phyloP scores from a whole-genome alignment of 2,113 vertebrate species.

The Chlamydotis undulata region DNA sequence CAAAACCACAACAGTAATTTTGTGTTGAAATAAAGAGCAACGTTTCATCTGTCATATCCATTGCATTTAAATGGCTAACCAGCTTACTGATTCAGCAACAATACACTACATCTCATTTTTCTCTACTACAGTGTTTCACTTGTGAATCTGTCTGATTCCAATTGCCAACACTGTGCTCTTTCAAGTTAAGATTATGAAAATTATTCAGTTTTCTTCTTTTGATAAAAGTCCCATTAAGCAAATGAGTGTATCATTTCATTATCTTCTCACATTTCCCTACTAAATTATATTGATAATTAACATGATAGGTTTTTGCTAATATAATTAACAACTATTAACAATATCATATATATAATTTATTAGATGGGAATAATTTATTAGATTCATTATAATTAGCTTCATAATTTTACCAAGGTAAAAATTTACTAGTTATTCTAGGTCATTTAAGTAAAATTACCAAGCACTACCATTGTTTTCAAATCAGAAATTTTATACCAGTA shows the following conservation, averaged over 20 bases:
- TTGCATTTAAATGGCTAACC: not conserved
- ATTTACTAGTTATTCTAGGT: not conserved
- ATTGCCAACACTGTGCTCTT: not conserved
- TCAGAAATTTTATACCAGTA: not conserved
- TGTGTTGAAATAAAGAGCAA: not conserved
- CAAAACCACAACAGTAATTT: not conserved
- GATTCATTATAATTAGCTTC: not conserved
- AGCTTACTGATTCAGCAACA: not conserved
- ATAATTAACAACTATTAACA: not conserved
- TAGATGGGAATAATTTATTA: not conserved
- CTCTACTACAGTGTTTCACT: not conserved
- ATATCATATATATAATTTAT: not conserved
- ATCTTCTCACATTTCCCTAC: not conserved
- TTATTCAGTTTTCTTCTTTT: not conserved
- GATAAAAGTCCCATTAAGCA: not conserved
- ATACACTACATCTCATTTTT: not conserved
- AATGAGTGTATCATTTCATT: not conserved
- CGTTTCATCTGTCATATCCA: not conserved
- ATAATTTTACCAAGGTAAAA: not conserved
- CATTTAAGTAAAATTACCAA: not conserved
- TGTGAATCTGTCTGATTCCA: not conserved
- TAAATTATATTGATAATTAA: constrained; percentile 23
- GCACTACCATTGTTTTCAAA: not conserved
- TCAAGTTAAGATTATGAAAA: not conserved
- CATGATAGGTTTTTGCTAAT: constrained; percentile 4